Conservation (phyloP, 2,888 invertebrate species). For the Merodon equestris region DNA sequence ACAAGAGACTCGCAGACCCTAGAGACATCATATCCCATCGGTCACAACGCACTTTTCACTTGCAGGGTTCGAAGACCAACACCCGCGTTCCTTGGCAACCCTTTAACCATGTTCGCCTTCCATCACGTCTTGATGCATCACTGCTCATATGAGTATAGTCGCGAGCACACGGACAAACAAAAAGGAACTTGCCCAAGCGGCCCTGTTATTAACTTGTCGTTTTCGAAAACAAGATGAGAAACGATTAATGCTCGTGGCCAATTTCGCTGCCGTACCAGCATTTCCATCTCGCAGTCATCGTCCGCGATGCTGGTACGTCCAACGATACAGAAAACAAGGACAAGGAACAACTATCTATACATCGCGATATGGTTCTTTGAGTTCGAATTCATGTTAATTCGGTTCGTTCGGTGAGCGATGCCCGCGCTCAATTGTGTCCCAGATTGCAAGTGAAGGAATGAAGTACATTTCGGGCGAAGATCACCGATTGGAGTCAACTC, state of each 20-base stretch:
- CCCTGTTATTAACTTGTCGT: constrained; percentile 76
- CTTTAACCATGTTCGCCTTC: background rate
- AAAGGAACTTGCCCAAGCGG: constrained; percentile 51
- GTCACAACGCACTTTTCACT: too few species aligned
- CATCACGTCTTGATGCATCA: constrained; percentile 51
- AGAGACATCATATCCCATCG: constrained; percentile 3
- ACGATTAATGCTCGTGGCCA: constrained; percentile 76
- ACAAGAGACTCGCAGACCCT: background rate
- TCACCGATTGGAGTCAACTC: constrained; percentile 54
- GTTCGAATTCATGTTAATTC: constrained; percentile 60
- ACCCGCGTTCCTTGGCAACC: too few species aligned
- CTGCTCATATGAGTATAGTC: constrained; percentile 49
- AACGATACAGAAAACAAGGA: background rate
- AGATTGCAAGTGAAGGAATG: constrained; percentile 27
- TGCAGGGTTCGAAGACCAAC: too few species aligned
- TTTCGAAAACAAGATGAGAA: constrained; percentile 75
- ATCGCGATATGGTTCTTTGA: constrained; percentile 60
- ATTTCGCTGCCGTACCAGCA: constrained; percentile 66
- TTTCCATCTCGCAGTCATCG: constrained; percentile 9
- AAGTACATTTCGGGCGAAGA: constrained; percentile 49
- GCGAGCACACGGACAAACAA: constrained; percentile 5
- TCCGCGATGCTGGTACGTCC: constrained; percentile 25
- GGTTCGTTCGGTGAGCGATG: constrained; percentile 25
- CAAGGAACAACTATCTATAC: constrained; percentile 30
- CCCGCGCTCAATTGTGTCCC: constrained; percentile 40